These are phyloP conservation scores for Nesogale talazaci DNA, from an alignment of 2,113 vertebrate species.

Conservation along the genomic window DNA sequence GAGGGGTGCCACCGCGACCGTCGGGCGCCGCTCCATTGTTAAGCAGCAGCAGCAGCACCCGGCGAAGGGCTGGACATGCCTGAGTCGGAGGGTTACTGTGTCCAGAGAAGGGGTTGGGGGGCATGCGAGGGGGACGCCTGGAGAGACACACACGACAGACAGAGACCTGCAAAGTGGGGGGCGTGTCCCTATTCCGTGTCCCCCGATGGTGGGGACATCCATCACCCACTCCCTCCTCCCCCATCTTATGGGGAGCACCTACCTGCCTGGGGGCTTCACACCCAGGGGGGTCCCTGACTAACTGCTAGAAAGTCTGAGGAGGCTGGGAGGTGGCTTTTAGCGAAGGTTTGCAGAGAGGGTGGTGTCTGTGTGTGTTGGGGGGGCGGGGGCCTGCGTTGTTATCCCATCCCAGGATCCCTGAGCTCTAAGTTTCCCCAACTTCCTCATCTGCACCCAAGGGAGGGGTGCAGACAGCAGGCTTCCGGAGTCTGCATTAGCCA, in stretches of 20 bases:
- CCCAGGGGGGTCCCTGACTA: not conserved
- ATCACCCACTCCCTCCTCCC: not conserved
- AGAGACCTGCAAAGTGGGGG: slow-evolving; percentile 36
- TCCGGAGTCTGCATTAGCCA: not conserved
- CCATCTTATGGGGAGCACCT: not conserved
- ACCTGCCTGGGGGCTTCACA: not conserved
- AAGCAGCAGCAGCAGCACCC: slow-evolving; percentile 32
- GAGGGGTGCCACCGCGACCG: slow-evolving; percentile 35
- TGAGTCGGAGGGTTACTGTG: not conserved
- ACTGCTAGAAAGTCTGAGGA: not conserved
- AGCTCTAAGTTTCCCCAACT: slow-evolving; percentile 72
- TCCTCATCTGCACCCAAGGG: not conserved
- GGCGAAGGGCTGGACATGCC: not conserved
- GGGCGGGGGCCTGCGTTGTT: not conserved
- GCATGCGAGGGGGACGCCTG: not conserved
- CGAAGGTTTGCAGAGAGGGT: not conserved
- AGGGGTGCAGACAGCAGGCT: not conserved
- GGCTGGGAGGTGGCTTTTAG: not conserved
- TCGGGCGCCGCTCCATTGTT: slow-evolving; percentile 68
- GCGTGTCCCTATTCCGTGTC: not conserved
- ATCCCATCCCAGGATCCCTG: not conserved
- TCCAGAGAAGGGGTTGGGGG: not conserved
- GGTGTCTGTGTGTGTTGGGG: not conserved
- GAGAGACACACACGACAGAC: not conserved
- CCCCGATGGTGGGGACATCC: not conserved